Evolutionary conservation across 2,797 vertebrate species (phyloP), one percentile per base, ranked within the genome.

Genomic region (Thaleichthys pacificus): DNA sequence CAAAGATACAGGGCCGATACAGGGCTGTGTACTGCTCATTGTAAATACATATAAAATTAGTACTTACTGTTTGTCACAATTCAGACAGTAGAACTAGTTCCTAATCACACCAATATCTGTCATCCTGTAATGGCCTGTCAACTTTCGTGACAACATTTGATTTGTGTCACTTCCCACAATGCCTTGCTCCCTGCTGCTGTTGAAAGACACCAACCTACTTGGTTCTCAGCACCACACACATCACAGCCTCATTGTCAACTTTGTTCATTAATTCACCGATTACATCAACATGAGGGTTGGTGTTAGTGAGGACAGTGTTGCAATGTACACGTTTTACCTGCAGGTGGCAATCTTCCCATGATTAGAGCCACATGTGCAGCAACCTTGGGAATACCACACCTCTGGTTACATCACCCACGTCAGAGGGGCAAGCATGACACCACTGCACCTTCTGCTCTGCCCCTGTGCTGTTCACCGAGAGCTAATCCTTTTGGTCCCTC

Each of bases 331-430:
- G 49, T 79, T 81, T 69, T 54, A 80, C 88, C 88, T 88, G 86
- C 78, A 91, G 89, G 79, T 89, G 89, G 87, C 84, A 82, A 79
- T 84, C 78, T 87, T 79, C 70, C 77, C 85, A 87, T 79, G 71
- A 87, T 76, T 47, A 77, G 76, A 66, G 51, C 71, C 57, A 51
- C 32, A 35, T 22, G 24, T 19, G 19, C 65, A 54, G 8, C 15
- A 17, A 21, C 58, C 22, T 62, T 22, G 21, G 35, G 5, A 12
- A 26, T 6, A 67, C 22, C 14, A 26, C 21, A 4, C 24, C n/a
- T 66, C 22, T 66, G 42, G 21, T 66, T 6, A 65, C 17, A 21
- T 4, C 35, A 65, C 3, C 1, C 11, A 12, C 38, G 38, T 42
- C 38, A 42, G 9, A 42, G 38, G 11, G 38, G 38, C 38, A 42